Evolutionary conservation across 1,140 invertebrate genomes (phyloP).

Genomic region (Diploscapter pachys): DNA sequence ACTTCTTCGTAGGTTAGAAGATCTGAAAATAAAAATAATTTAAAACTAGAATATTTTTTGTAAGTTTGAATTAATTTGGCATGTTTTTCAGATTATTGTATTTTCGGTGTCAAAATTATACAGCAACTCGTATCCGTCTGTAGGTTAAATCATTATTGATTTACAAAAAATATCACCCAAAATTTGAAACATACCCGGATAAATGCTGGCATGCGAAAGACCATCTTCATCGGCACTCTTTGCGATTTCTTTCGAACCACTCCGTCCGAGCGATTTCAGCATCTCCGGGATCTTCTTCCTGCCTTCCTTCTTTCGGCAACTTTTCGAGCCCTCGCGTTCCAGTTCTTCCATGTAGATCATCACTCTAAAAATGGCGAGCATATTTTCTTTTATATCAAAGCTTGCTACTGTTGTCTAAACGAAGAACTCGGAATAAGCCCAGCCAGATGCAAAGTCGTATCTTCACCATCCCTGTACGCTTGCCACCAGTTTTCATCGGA

Average conservation of each 20-base stretch:
- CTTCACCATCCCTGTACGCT: conserved; percentile 87
- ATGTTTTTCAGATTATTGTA: no score
- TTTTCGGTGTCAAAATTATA: no score
- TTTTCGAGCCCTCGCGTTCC: conserved; percentile 21
- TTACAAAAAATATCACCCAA: no score
- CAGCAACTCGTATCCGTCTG: no score
- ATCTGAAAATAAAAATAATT: conserved; percentile 66
- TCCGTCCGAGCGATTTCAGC: not conserved
- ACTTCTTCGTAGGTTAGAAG: conserved; percentile 95
- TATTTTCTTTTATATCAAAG: conserved; percentile 40
- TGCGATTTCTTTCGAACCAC: not conserved
- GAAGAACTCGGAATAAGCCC: conserved; percentile 89
- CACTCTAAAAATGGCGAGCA: conserved; percentile 24
- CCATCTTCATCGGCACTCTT: conserved; percentile 12
- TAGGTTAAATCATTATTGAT: no score
- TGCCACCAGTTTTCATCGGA: conserved; percentile 67
- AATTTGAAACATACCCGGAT: no score
- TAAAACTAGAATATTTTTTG: no score
- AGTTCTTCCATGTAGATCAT: conserved; percentile 37
- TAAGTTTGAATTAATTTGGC: no score
- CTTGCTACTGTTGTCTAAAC: conserved; percentile 85
- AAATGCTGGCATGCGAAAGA: no score
- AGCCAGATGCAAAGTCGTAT: conserved; percentile 80
- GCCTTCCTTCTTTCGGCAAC: conserved; percentile 20
- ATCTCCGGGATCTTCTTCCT: conserved; percentile 9